Base-by-base conservation (phyloP, 2,113 vertebrate genomes). In the Gymnorhina tibicen region DNA sequence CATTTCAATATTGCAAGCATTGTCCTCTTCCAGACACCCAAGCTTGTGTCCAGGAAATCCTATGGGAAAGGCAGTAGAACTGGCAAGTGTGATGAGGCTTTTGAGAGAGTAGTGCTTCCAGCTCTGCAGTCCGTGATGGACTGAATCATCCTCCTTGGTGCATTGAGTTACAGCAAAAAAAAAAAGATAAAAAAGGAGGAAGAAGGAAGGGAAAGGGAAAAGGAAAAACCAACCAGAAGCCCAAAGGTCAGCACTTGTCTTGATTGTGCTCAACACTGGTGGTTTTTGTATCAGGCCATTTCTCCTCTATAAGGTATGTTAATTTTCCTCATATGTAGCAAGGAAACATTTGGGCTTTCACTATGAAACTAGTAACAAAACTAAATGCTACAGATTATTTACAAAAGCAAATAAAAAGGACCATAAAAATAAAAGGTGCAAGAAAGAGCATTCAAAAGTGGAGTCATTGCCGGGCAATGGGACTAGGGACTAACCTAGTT, bases 371-470 rank as follows among this genome's bases (percentile, higher is more conserved):
- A 76, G 16, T 19, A 91, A 72, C 30, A 85, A 82, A 93, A 72
- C 3, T 46, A 81, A 87, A 76, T 44, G 22, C 33, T 72, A 52
- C 20, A 80, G n/a, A 42, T 72, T 73, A 50, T 62, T 80, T 91
- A 47, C 22, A 80, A 72, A 39, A 86, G 10, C 6, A 76, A 85
- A 37, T 46, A 74, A 53, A 85, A 85, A 67, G 6, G 23, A 55
- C 5, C 1, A 9, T 59, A 26, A 28, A 63, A 32, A 35, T 28
- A 64, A 28, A n/a, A 15, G 0, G 26, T 12, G 7, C 1, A 2
- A 9, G 17, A 73, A 91, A 79, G 35, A 56, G 5, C 20, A 60
- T 85, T 79, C 28, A 60, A 33, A 92, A 87, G 33, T 39, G 19
- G 23, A 77, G 32, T 35, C 35, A 68, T 52, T 49, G 46, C 16